Percentiles rank a stretch among this genome's conserved stretches.
Conservation (phyloP, 1,140 invertebrate genomes). For the Charaxes varanes region DNA sequence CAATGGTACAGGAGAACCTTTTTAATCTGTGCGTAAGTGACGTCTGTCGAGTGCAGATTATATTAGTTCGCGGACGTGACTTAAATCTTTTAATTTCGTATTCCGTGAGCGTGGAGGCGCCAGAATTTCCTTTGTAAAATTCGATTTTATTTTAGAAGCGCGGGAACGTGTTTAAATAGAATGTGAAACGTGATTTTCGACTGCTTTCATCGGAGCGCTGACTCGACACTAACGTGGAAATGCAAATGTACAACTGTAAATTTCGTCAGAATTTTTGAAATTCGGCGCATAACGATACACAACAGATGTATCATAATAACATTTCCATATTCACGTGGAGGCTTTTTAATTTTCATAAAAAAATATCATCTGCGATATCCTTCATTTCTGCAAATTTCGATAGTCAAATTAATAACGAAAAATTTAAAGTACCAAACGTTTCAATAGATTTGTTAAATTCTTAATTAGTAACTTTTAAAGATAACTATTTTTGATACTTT, state of each 20-base stretch:
- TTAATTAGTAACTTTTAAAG: too few relatives aligned
- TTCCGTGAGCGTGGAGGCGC: conserved; percentile 28
- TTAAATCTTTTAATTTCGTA: conserved; percentile 25
- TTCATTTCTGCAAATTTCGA: too few relatives aligned
- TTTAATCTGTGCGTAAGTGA: conserved; percentile 6
- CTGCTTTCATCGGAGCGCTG: conserved; percentile 25
- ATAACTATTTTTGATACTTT: too few relatives aligned
- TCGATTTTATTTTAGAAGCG: conserved; percentile 36
- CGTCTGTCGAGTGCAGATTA: conserved; percentile 7
- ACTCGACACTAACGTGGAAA: conserved; percentile 13
- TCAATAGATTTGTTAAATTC: too few relatives aligned
- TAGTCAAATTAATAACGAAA: too few relatives aligned
- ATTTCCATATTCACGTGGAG: too few relatives aligned
- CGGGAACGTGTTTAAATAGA: conserved; percentile 34
- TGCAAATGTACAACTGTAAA: conserved; percentile 3
- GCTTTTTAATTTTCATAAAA: too few relatives aligned
- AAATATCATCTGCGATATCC: too few relatives aligned
- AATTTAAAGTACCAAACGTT: too few relatives aligned
- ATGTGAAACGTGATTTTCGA: conserved; percentile 38
- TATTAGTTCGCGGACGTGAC: conserved; percentile 7
- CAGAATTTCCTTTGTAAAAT: conserved; percentile 38
- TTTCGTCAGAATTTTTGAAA: conserved; percentile 4
- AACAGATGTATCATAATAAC: too few relatives aligned
- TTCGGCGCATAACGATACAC: too few relatives aligned
- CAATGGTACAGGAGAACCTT: conserved; percentile 1